These are phyloP conservation scores for Cynopterus brachyotis DNA, from an alignment of 2,113 vertebrate species.

Conservation along the genomic window DNA sequence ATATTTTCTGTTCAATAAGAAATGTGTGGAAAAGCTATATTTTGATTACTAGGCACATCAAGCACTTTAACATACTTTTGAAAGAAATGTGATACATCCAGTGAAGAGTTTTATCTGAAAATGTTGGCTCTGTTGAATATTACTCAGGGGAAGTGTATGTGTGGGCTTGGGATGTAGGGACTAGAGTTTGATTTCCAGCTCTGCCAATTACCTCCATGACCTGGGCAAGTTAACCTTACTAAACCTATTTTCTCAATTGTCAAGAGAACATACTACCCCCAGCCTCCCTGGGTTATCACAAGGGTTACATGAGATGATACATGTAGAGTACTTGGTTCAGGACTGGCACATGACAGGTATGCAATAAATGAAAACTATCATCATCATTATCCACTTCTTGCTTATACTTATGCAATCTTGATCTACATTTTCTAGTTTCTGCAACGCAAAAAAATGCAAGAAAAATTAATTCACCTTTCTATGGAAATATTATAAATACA, in stretches of 20 bases:
- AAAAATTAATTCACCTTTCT: constrained; percentile 6
- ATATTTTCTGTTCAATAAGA: neutral
- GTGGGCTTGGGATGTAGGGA: neutral
- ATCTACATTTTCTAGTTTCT: neutral
- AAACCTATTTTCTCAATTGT: neutral
- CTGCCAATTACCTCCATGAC: neutral
- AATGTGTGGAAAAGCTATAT: neutral
- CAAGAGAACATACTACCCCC: neutral
- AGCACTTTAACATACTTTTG: neutral
- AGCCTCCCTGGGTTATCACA: neutral
- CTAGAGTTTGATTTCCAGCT: neutral
- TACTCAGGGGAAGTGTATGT: neutral
- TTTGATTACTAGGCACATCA: neutral
- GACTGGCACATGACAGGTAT: neutral
- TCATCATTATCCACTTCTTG: neutral
- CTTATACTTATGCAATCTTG: neutral
- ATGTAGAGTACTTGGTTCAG: neutral
- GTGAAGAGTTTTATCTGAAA: neutral
- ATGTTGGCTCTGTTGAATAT: neutral
- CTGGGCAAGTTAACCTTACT: neutral
- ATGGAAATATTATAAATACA: neutral
- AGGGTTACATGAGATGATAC: neutral
- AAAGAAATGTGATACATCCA: neutral
- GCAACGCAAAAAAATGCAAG: neutral
- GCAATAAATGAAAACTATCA: neutral